Percentiles rank a stretch among this genome's conserved stretches.
Conservation (phyloP, 2,888 invertebrate species). For the Trichopria drosophilae region DNA sequence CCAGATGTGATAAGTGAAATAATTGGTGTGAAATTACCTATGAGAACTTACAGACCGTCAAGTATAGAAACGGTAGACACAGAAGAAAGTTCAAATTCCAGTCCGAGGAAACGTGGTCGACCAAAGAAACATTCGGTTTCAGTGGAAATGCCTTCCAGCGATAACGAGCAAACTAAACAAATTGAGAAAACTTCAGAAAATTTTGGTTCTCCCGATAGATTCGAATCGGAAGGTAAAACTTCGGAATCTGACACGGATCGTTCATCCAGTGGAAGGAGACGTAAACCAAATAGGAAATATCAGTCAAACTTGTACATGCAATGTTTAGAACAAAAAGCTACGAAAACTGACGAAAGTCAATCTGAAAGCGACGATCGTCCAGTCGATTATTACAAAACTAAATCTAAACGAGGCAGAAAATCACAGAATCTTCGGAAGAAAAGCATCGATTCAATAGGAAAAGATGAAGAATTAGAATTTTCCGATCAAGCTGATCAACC, state of each 20-base stretch:
- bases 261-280: slow-evolving; percentile 43
- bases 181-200: too few relatives aligned
- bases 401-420: slow-evolving; percentile 38
- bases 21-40: too few relatives aligned
- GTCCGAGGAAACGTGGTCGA: slow-evolving; percentile 43
- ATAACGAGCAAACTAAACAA: too few relatives aligned
- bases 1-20: too few relatives aligned
- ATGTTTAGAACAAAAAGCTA: slow-evolving; percentile 43
- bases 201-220: too few relatives aligned
- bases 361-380: slow-evolving; percentile 49
- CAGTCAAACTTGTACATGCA: slow-evolving; percentile 44
- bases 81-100: slow-evolving; percentile 16
- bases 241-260: slow-evolving; percentile 49
- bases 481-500: slow-evolving; percentile 33
- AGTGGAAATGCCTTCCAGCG: slow-evolving; percentile 13
- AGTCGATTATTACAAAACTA: slow-evolving; percentile 32
- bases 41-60: neutral
- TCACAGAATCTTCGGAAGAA: slow-evolving; percentile 11
- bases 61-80: neutral
- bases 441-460: slow-evolving; percentile 7
- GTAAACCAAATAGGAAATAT: slow-evolving; percentile 49
- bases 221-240: slow-evolving; percentile 39
- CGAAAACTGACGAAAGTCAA: slow-evolving; percentile 50
- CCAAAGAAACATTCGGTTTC: slow-evolving; percentile 39
- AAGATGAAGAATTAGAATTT: slow-evolving; percentile 42